Base-by-base conservation (phyloP, 1,140 invertebrate species). In the Drosophila asahinai region DNA sequence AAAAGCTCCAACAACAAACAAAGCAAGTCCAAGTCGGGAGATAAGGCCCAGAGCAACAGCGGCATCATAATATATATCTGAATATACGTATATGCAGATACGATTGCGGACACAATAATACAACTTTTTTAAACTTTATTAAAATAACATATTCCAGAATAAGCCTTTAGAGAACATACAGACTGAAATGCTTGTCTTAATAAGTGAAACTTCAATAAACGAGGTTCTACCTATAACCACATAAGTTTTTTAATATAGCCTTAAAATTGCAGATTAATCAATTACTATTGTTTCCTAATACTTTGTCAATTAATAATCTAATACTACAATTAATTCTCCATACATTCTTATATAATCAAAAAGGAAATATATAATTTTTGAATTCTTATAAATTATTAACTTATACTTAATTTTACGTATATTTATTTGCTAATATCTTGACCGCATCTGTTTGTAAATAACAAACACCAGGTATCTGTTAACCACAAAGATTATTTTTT, bases 401-500 rank as follows among this genome's bases (percentile, higher is more conserved):
- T 36, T 8, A 9, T 11, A 11, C 2, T 47, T 12, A 17, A 33
- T 3, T 51, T 2, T 33, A 27, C 14, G 15, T 17, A 19, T 22
- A 15, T 22, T 55, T 9, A 3, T 19, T 54, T 8, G 5, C 33
- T 55, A 55, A 9, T 55, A 15, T 15, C 5, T 55, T 55, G 12
- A 15, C 14, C 19, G 4, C 19, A 38, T 22, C 15, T 38, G 52
- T 55, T 22, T 55, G 12, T 11, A 15, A 38, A 30, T 19, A 66
- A 9, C 25, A 61, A 30, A 14, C 14, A 6, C 7, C 12, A 19
- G 54, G 38, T 43, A 77, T 84, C 66, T 86, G 73, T 74, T 84
- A 77, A 73, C 60, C 79, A 66, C 33, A 76, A 73, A 57, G 71
- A 60, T 64, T 59, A 51, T 65, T 77, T 43, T 74, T 71, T 71